Conservation (phyloP, 92 coral and sea anemone genomes). For the Parazoanthus atlanticus region DNA sequence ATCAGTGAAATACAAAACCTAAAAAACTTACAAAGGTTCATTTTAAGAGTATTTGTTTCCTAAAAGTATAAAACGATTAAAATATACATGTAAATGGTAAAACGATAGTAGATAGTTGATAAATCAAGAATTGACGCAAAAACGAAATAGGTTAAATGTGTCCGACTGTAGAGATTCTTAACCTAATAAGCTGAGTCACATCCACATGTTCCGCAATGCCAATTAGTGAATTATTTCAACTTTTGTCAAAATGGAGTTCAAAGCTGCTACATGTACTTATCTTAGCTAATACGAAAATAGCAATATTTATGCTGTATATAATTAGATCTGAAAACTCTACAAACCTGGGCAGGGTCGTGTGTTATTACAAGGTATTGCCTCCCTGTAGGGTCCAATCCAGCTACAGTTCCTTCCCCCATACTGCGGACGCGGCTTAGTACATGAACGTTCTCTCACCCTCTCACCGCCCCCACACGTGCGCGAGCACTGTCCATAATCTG, state of each 20-base stretch:
- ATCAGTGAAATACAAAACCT: no score
- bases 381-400: constrained; percentile 61
- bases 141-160: neutral
- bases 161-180: neutral
- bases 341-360: constrained; percentile 86
- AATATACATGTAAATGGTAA: no score
- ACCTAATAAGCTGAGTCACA: no score
- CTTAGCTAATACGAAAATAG: neutral
- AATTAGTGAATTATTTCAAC: neutral
- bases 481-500: constrained; percentile 65
- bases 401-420: constrained; percentile 77
- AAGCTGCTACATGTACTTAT: neutral
- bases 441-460: constrained; percentile 64
- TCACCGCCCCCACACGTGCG: constrained; percentile 77
- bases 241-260: neutral
- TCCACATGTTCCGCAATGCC: neutral
- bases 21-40: no score
- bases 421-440: constrained; percentile 74
- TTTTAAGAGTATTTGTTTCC: no score
- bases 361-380: constrained; percentile 54
- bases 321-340: neutral
- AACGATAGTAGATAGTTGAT: no score
- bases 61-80: no score
- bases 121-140: neutral
- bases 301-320: neutral